These are phyloP conservation scores for Dromiciops gliroides DNA, from an alignment of 2,113 vertebrate species.

Conservation along the genomic window DNA sequence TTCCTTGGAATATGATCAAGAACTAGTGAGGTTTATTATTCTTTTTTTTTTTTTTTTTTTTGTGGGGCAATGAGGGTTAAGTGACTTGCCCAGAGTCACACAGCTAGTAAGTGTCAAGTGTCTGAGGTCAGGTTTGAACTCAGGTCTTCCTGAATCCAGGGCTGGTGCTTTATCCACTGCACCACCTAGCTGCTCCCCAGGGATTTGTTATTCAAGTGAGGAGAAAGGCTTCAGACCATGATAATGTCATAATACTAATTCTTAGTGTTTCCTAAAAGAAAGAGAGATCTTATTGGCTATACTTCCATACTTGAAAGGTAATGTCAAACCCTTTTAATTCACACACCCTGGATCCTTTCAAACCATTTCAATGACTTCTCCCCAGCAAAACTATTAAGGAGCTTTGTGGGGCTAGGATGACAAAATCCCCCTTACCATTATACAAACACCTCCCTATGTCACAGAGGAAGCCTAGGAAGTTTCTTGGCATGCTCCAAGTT, in stretches of 20 bases:
- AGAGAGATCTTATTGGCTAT: background rate
- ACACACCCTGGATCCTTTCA: background rate
- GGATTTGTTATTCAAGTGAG: background rate
- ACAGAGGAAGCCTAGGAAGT: background rate
- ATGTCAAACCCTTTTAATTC: background rate
- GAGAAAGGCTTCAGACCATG: background rate
- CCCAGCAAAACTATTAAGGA: background rate
- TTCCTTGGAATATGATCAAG: background rate
- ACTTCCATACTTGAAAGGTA: too few relatives aligned
- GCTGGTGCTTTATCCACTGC: too few relatives aligned
- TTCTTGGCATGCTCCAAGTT: background rate
- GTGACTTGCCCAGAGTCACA: too few relatives aligned
- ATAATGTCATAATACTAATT: background rate
- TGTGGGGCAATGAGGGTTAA: too few relatives aligned
- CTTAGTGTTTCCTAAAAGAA: background rate
- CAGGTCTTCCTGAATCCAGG: too few relatives aligned
- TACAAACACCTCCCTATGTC: background rate
- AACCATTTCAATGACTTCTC: background rate
- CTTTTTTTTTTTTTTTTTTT: too few relatives aligned
- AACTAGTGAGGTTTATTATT: background rate
- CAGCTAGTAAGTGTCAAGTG: too few relatives aligned
- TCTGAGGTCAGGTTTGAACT: too few relatives aligned
- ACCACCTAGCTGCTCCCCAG: too few relatives aligned
- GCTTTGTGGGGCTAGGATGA: background rate
- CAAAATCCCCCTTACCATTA: background rate